Base-by-base conservation (phyloP, 2,797 vertebrate genomes). In the Moxostoma hubbsi region DNA sequence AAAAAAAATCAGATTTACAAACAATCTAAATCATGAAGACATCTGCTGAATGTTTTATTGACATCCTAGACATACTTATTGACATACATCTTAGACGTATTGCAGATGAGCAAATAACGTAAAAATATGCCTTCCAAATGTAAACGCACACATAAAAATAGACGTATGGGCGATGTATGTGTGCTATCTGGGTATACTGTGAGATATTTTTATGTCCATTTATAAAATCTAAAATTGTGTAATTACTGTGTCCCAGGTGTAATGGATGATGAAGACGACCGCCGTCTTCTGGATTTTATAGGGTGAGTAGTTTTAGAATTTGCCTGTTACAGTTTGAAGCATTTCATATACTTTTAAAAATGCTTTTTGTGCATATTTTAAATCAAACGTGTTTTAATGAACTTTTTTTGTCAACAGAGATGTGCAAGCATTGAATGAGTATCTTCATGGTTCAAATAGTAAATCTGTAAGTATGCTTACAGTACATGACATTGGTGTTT, bases 231-330 rank as follows among this genome's bases (percentile, higher is more conserved):
- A 0, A 50, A 54, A 70, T 58, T 67, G 9, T 73, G 36, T 82
- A 68, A 71, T 58, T 72, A 50, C 2, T 65, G 54, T 36, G 36
- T 53, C 83, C 45, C 88, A 99, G 98, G 95, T 98, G 97, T 97
- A 96, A 99, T 99, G 98, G 98, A 99, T 94, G 97, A 99, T 98
- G 98, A 99, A 74, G 97, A 99, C 86, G 98, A 99, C 91, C 96
- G 96, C 91, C 97, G 94, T 95, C 96, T 99, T 96, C 97, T 99
- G 93, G 98, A 99, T 96, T 96, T 99, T 93, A 98, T 99, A 92
- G 97, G 98, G 98, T 99, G 95, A 97, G 95, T 89, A 55, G 10
- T 58, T 47, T 66, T 12, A 64, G 11, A 24, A 57, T 57, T 46
- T 54, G 15, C 16, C 54, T 11, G 10, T 43, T 55, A 46, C 16